Evolutionary conservation across 2,888 invertebrate genomes (phyloP).

Genomic region (Aphrophora alni): DNA sequence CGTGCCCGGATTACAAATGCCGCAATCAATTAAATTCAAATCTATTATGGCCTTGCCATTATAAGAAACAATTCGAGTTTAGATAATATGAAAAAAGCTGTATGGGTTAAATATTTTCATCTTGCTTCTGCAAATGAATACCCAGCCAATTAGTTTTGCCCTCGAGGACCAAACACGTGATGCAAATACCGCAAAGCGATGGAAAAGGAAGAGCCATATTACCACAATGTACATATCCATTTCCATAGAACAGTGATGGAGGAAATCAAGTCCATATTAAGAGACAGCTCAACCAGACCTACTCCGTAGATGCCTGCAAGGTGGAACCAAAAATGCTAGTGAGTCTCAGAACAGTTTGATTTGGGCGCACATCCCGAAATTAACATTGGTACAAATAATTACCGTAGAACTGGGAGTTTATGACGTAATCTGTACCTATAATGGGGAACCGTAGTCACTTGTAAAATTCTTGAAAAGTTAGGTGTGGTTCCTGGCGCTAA

Average conservation of each 20-base stretch:
- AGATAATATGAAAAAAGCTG: constrained; percentile 48
- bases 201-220: neutral
- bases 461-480: too few species aligned
- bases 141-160: neutral
- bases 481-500: neutral
- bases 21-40: constrained; percentile 48
- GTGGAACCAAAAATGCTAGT: constrained; percentile 18
- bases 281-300: neutral
- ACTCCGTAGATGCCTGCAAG: neutral
- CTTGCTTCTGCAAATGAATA: constrained; percentile 12
- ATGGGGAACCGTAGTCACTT: neutral
- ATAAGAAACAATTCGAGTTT: constrained; percentile 42
- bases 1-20: constrained; percentile 47
- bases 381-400: neutral
- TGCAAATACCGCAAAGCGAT: constrained; percentile 47
- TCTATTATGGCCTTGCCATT: constrained; percentile 51
- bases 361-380: neutral
- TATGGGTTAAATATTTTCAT: constrained; percentile 51
- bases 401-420: neutral
- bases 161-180: constrained; percentile 43
- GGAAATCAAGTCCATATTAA: constrained; percentile 7
- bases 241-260: neutral
- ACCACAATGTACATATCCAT: too few species aligned
- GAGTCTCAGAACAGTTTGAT: constrained; percentile 22
- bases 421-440: neutral